Evolutionary conservation across 2,797 vertebrate genomes (phyloP).

Genomic region (Xyrichtys novacula): DNA sequence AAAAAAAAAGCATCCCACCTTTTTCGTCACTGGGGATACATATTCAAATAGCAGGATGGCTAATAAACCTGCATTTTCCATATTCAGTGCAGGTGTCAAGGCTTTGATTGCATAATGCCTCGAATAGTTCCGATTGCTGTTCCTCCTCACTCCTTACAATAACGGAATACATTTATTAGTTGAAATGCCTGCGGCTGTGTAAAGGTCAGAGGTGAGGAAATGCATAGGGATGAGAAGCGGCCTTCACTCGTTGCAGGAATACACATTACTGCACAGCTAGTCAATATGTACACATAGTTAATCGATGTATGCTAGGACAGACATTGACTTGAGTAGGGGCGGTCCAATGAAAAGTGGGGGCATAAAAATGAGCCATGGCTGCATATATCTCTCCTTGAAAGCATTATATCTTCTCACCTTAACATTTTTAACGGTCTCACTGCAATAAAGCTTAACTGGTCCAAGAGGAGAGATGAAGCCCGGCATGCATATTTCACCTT

Average conservation of each 20-base stretch:
- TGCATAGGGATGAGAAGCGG: slow-evolving; percentile 51
- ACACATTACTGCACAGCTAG: slow-evolving; percentile 37
- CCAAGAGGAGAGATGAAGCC: background rate
- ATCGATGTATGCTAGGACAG: slow-evolving; percentile 24
- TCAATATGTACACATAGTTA: slow-evolving; percentile 55
- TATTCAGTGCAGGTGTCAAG: background rate
- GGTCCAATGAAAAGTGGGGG: slow-evolving; percentile 29
- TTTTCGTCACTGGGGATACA: no score
- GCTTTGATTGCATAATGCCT: background rate
- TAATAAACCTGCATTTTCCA: no score
- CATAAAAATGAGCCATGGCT: slow-evolving; percentile 37
- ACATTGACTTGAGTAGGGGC: slow-evolving; percentile 25
- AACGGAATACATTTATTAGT: slow-evolving; percentile 43
- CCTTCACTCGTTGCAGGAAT: slow-evolving; percentile 43
- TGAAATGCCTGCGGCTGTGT: slow-evolving; percentile 43
- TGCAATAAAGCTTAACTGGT: slow-evolving; percentile 17
- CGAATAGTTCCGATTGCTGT: background rate
- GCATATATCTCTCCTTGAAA: slow-evolving; percentile 33
- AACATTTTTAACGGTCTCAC: slow-evolving; percentile 30
- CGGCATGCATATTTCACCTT: slow-evolving; percentile 1
- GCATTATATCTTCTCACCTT: slow-evolving; percentile 37
- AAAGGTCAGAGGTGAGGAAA: slow-evolving; percentile 67
- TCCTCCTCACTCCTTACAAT: slow-evolving; percentile 18
- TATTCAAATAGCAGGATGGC: no score
- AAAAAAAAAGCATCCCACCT: no score